These are phyloP conservation scores for Macroglossus sobrinus DNA, from an alignment of 2,113 vertebrate species.

Conservation along the genomic window DNA sequence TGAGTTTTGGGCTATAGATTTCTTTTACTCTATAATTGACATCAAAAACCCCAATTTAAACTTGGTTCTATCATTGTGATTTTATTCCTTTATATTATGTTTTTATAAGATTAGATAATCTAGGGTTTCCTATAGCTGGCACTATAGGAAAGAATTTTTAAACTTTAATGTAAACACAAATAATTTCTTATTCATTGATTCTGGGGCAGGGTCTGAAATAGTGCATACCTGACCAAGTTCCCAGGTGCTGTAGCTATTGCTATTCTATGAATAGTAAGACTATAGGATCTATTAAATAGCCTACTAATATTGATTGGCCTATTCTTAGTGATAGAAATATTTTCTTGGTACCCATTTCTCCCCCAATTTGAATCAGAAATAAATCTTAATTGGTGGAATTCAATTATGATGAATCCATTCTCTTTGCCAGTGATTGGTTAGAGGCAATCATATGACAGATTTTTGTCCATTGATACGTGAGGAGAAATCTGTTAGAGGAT, in stretches of 20 bases:
- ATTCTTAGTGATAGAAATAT: neutral
- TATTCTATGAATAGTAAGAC: neutral
- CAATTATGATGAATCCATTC: neutral
- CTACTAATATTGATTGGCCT: neutral
- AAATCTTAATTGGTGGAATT: neutral
- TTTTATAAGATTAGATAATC: neutral
- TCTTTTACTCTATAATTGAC: neutral
- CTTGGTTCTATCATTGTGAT: neutral
- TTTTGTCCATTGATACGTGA: neutral
- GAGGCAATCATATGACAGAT: neutral
- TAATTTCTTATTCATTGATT: neutral
- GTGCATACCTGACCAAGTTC: neutral
- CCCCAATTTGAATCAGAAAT: neutral
- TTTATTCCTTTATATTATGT: neutral
- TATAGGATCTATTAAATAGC: neutral
- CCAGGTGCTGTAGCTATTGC: neutral
- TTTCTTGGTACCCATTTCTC: neutral
- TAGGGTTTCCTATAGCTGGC: neutral
- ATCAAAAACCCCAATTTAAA: neutral
- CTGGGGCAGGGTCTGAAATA: neutral
- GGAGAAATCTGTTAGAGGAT: neutral
- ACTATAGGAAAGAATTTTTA: neutral
- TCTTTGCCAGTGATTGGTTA: neutral
- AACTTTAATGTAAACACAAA: neutral
- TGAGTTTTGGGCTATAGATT: neutral